Evolutionary conservation across 2,888 invertebrate species (phyloP), one percentile per base, ranked within the genome.

Genomic region (Hypercompe scribonia): DNA sequence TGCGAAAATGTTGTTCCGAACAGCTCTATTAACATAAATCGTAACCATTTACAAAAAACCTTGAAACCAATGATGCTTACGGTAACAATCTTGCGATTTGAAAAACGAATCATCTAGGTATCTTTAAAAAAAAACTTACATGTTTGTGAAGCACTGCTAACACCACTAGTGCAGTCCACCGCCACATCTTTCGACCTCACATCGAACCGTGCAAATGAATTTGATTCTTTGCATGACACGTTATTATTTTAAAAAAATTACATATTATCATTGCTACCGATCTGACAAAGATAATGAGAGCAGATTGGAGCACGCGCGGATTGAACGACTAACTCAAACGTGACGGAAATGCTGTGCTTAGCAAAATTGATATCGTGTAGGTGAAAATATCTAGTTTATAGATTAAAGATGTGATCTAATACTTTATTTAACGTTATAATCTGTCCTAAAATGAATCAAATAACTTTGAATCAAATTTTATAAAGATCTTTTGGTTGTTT

Each of bases 181-280:
- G 74, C 81, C 85, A 82, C 89, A 89, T 89, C 72, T 82, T 87
- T 76, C 72, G 24, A 70, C 70, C 74, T 80, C 81, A 86, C 88
- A 88, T 87, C 72, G 75, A 81, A 74, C 72, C 77, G 71, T 72
- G 72, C 81, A 80, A 87, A 80, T 87, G 85, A 84, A 71, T 15
- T 24, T 24, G 36, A 11, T 15, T 68, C 28, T 63, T 66, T 46
- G n/a, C 66, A 65, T 46, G 63, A 71, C 61, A 78, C 72, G 63
- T 77, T 83, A 83, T 76, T 86, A 86, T 79, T 54, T 68, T 24
- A n/a, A 61, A 34, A 50, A 61, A 71, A 39, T 33, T 4, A 61
- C 31, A 54, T 28, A 61, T 69, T 69, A 73, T 73, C 31, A 65
- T 71, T 79, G 75, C 77, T 77, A 71, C 72, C 69, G 79, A 84